Conservation (phyloP, 2,113 vertebrate genomes). For the Pandion haliaetus region DNA sequence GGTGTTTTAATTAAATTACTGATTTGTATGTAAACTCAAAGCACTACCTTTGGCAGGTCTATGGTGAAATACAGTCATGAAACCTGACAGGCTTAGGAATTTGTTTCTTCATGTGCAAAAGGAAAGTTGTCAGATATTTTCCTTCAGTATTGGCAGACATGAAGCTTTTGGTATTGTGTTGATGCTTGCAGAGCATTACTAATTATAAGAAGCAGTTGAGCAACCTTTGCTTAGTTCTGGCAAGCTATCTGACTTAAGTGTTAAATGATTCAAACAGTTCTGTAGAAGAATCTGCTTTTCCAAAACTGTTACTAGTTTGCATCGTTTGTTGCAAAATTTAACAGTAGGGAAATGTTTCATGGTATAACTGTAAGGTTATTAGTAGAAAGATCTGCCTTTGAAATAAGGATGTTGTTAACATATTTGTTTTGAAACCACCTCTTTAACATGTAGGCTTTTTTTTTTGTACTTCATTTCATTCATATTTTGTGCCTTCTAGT, state of each 20-base stretch:
- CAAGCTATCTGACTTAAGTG: not conserved
- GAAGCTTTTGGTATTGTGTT: not conserved
- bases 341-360: not conserved
- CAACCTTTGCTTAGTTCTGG: not conserved
- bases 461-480: not conserved
- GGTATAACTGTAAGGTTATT: not conserved
- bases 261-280: not conserved
- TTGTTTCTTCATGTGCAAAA: not conserved
- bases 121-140: not conserved
- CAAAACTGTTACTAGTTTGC: not conserved
- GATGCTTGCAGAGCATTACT: conserved; percentile 24
- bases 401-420: not conserved
- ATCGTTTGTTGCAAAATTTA: not conserved
- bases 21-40: not conserved
- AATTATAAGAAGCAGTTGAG: conserved; percentile 36
- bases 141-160: not conserved
- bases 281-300: not conserved
- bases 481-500: not conserved
- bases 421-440: not conserved
- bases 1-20: conserved; percentile 5
- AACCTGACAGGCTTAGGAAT: not conserved
- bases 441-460: not conserved
- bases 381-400: not conserved
- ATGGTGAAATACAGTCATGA: not conserved
- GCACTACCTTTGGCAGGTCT: not conserved